These are phyloP conservation scores for Diphyllodes magnificus DNA, from an alignment of 2,113 vertebrate genomes.

Conservation along the genomic window DNA sequence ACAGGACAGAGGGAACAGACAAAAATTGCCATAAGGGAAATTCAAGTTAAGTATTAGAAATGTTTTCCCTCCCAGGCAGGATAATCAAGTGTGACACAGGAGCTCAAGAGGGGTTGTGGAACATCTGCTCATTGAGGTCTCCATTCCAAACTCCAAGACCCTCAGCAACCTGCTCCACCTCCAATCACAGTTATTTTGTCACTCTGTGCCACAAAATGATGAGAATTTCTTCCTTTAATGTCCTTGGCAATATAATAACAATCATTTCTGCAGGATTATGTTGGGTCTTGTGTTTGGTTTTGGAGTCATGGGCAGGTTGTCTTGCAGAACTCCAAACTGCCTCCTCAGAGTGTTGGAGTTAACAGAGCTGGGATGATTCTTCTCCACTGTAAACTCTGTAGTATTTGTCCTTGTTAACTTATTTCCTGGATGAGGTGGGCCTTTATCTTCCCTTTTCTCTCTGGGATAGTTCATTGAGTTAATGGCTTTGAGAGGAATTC, in stretches of 20 bases:
- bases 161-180: background rate
- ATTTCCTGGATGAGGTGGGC: background rate
- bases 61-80: background rate
- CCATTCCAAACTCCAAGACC: background rate
- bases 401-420: background rate
- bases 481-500: background rate
- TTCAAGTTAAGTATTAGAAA: background rate
- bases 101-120: background rate
- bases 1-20: background rate
- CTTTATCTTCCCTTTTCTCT: background rate
- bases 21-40: background rate
- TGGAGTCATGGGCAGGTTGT: background rate
- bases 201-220: background rate
- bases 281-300: background rate
- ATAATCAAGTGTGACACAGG: background rate
- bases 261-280: background rate
- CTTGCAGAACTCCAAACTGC: background rate
- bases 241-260: background rate
- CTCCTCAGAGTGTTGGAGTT: background rate
- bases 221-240: background rate
- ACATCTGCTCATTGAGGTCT: background rate
- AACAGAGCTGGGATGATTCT: background rate
- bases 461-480: background rate
- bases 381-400: background rate
- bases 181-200: background rate